phyloP scores from a whole-genome alignment of 2,113 vertebrate genomes.

The Serinus canaria region DNA sequence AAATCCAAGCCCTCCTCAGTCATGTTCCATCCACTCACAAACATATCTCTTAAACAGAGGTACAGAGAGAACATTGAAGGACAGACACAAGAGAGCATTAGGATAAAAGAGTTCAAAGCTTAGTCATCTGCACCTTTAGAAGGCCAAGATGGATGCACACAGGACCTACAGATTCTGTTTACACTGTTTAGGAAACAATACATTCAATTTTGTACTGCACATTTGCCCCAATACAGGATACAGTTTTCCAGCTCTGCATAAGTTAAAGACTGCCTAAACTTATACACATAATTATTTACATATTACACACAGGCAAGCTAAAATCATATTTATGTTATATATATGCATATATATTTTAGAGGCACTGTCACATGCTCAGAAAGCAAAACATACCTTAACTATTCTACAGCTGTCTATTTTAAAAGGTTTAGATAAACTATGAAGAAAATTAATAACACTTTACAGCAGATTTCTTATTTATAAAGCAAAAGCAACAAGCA shows the following conservation, averaged over 20 bases:
- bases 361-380: not conserved
- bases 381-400: not conserved
- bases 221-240: not conserved
- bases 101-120: not conserved
- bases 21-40: not conserved
- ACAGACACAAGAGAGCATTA: not conserved
- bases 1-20: not conserved
- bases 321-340: not conserved
- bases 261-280: not conserved
- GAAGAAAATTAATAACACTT: not conserved
- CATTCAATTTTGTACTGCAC: not conserved
- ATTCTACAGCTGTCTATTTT: not conserved
- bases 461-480: not conserved
- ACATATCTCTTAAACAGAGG: not conserved
- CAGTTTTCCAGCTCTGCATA: not conserved
- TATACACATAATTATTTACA: not conserved
- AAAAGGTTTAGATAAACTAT: not conserved
- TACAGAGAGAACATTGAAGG: not conserved
- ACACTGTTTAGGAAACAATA: not conserved
- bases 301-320: not conserved
- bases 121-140: accelerated
- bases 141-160: not conserved
- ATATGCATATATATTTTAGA: not conserved
- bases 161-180: not conserved
- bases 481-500: not conserved